A percentile compares a stretch with the other conserved stretches of the same genome.
Conservation (phyloP, 1,140 invertebrate species). For the Thalassaphorura encarpata region DNA sequence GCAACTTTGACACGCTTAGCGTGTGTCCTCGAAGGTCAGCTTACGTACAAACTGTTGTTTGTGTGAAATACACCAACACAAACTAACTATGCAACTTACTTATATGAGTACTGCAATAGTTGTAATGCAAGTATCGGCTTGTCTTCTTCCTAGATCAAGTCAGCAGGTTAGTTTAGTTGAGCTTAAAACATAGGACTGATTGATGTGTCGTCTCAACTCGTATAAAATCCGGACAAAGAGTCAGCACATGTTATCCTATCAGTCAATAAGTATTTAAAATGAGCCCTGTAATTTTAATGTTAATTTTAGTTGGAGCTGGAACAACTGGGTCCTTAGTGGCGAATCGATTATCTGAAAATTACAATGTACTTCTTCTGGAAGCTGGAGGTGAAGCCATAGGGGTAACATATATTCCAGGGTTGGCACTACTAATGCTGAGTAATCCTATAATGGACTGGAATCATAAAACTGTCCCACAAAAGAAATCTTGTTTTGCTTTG, state of each 20-base stretch:
- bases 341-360: constrained; percentile 38
- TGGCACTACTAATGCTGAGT: constrained; percentile 38
- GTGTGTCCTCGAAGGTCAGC: too few relatives aligned
- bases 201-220: too few relatives aligned
- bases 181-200: too few relatives aligned
- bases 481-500: constrained; percentile 25
- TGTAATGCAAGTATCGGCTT: too few relatives aligned
- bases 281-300: neutral
- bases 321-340: constrained; percentile 44
- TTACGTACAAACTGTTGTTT: too few relatives aligned
- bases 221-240: too few relatives aligned
- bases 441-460: constrained; percentile 49
- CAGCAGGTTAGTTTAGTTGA: too few relatives aligned
- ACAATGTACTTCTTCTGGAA: constrained; percentile 43
- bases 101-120: too few relatives aligned
- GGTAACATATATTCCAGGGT: constrained; percentile 7
- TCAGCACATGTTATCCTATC: neutral
- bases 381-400: constrained; percentile 33
- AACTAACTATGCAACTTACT: too few relatives aligned
- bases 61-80: too few relatives aligned
- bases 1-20: too few relatives aligned
- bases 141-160: too few relatives aligned
- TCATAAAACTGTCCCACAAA: constrained; percentile 38
- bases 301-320: constrained; percentile 42
- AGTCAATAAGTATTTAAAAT: neutral